Conservation (phyloP, 1,140 invertebrate genomes). For the Pogonognathellus flavescens region DNA sequence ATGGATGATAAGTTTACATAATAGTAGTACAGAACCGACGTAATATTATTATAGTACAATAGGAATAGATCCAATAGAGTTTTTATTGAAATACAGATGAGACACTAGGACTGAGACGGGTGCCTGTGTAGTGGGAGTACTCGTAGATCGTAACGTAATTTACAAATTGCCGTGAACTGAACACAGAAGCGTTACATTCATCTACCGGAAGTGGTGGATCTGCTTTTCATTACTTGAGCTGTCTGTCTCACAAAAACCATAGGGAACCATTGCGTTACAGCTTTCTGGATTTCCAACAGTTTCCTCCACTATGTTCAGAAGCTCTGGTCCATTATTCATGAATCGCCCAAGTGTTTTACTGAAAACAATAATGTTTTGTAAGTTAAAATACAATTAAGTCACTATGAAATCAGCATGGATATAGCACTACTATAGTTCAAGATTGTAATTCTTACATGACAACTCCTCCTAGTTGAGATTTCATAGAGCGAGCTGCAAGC, state of each 20-base stretch:
- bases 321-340: slow-evolving; percentile 45
- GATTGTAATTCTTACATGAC: slow-evolving; percentile 55
- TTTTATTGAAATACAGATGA: neutral
- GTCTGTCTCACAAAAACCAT: slow-evolving; percentile 54
- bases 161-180: slow-evolving; percentile 36
- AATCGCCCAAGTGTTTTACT: slow-evolving; percentile 49
- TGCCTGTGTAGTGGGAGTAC: neutral
- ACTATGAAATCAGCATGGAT: no score
- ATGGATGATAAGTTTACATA: slow-evolving; percentile 9
- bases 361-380: neutral
- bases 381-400: slow-evolving; percentile 9
- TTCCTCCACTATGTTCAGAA: slow-evolving; percentile 39
- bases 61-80: no score
- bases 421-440: no score
- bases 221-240: slow-evolving; percentile 42
- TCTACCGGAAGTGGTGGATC: slow-evolving; percentile 35
- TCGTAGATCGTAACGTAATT: neutral
- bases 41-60: neutral
- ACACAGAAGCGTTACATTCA: neutral
- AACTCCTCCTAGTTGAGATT: slow-evolving; percentile 54
- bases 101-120: slow-evolving; percentile 8
- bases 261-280: slow-evolving; percentile 52
- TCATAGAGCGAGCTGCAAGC: slow-evolving; percentile 55
- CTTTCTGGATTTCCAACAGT: slow-evolving; percentile 59
- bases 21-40: neutral